Conservation (phyloP, 1,140 invertebrate genomes). For the Drosophila grimshawi region DNA sequence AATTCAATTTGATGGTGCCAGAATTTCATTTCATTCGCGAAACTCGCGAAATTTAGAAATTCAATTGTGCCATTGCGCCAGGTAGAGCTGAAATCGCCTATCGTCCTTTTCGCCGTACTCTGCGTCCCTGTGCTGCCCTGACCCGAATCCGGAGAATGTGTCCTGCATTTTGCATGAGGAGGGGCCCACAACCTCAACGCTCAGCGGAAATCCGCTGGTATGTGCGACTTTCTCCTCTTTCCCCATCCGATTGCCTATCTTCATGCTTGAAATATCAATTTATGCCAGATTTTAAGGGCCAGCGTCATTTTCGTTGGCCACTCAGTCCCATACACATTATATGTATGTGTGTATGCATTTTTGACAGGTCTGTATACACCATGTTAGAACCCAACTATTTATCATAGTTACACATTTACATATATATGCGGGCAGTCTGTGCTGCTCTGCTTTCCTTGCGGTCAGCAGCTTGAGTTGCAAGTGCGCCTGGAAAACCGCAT, state of each 20-base stretch:
- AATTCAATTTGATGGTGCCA: conserved; percentile 59
- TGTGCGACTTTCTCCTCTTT: conserved; percentile 2
- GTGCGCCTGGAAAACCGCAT: conserved; percentile 5
- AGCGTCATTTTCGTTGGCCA: conserved; percentile 5
- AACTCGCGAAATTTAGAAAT: conserved; percentile 55
- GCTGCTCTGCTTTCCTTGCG: conserved; percentile 14
- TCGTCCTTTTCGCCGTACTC: conserved; percentile 1
- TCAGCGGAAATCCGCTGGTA: conserved; percentile 65
- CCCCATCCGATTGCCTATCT: conserved; percentile 8
- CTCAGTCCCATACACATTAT: conserved; percentile 1
- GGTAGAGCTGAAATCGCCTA: conserved; percentile 4
- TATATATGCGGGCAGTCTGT: neutral
- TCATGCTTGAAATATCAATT: conserved; percentile 62
- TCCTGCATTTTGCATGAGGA: conserved; percentile 71
- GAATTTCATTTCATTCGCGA: conserved; percentile 31
- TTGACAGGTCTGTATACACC: no score
- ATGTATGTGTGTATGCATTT: neutral
- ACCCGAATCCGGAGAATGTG: conserved; percentile 19
- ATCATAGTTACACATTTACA: conserved; percentile 10
- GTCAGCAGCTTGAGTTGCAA: conserved; percentile 35
- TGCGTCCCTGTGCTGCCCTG: neutral
- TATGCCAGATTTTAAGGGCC: conserved; percentile 15
- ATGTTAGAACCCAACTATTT: neutral
- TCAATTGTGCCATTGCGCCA: conserved; percentile 47
- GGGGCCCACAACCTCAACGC: conserved; percentile 33